Evolutionary conservation across 2,888 invertebrate species (phyloP), one percentile per base, ranked within the genome.

Genomic region (Dugesia japonica): DNA sequence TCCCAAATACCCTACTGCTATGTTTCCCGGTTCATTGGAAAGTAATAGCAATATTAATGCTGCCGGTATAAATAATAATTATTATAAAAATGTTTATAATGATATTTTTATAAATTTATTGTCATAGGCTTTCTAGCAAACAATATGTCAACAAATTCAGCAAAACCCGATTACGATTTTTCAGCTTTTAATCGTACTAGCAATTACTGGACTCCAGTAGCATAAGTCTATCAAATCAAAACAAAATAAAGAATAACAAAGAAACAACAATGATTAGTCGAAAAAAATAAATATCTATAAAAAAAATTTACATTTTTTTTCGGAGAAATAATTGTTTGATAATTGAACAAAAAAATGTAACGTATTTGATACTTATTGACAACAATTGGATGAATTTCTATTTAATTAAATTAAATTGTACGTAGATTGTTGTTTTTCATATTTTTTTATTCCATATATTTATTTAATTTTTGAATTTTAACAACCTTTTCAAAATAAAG

Each of bases 81-180:
- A 56, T 56, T 13, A 31, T 31, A 31, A 31, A 7, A 31, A 31
- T 31, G 13, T 7, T 31, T 7, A 31, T 31, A 31, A 31, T 31
- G 31, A 31, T 31, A 31, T n/a, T n/a, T n/a, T n/a, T n/a, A n/a
- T n/a, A n/a, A n/a, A n/a, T n/a, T n/a, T n/a, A n/a, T n/a, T n/a
- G n/a, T n/a, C n/a, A n/a, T n/a, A 56, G 56, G 56, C 7, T 56
- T 56, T 56, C 56, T 56, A 9, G 56, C 56, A n/a, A 56, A 56
- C n/a, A 56, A 56, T 23, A 56, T 56, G 56, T 56, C 56, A 4
- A 13, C 56, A n/a, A 56, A 56, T 56, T 56, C 56, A n/a, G 4
- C 56, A 4, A 56, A 56, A 56, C 56, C 56, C n/a, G 56, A 56
- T 23, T 56, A 56, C 56, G 56, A 56, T 23, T 56, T 56, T n/a